These are phyloP conservation scores for Rhea pennata DNA, from an alignment of 2,113 vertebrate genomes.

Conservation along the genomic window DNA sequence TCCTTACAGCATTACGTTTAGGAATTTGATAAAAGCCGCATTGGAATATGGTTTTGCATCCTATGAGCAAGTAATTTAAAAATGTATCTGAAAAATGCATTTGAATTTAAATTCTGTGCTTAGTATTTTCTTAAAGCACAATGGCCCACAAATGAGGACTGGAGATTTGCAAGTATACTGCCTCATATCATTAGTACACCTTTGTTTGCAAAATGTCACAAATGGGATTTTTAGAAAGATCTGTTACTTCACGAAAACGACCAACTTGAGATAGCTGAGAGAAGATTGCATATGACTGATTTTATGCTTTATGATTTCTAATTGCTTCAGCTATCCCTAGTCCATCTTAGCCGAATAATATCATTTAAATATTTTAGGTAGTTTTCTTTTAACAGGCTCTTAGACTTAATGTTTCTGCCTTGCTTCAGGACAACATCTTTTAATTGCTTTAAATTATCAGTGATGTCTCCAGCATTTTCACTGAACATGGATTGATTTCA, in stretches of 20 bases:
- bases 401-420: conserved; percentile 66
- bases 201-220: neutral
- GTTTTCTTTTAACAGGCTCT: conserved; percentile 73
- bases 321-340: conserved; percentile 48
- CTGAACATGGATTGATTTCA: conserved; percentile 77
- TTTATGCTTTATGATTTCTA: conserved; percentile 49
- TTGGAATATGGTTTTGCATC: neutral
- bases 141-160: neutral
- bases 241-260: neutral
- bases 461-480: conserved; percentile 71
- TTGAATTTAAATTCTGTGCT: neutral
- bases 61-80: neutral
- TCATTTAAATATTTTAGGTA: conserved; percentile 67
- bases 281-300: conserved; percentile 20
- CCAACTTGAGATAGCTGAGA: neutral
- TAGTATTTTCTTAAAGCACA: neutral
- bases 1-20: neutral
- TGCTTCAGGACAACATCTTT: conserved; percentile 75
- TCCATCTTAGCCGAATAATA: conserved; percentile 53
- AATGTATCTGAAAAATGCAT: neutral
- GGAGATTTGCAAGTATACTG: neutral
- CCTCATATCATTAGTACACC: neutral
- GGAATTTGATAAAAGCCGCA: neutral
- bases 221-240: neutral
- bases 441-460: conserved; percentile 79